A percentile compares a stretch with the other conserved stretches of the same genome.
phyloP scores from a whole-genome alignment of 2,888 invertebrate genomes.

The Endomychus coccineus region DNA sequence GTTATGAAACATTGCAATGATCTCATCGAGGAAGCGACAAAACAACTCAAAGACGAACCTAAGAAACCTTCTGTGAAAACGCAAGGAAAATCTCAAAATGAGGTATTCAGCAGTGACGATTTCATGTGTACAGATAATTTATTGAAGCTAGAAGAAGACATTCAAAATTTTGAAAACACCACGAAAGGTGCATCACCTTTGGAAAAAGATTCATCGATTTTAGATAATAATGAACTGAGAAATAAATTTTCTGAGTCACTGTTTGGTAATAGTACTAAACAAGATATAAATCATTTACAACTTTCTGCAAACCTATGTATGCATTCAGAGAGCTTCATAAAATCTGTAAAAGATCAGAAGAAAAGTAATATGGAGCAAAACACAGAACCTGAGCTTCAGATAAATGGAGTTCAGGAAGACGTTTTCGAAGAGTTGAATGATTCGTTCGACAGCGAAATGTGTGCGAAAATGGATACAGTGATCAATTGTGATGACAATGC shows the following conservation, averaged over 20 bases:
- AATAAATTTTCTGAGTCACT: too few relatives aligned
- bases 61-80: too few relatives aligned
- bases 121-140: constrained; percentile 15
- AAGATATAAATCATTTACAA: neutral
- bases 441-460: constrained; percentile 1
- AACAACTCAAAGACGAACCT: constrained; percentile 10
- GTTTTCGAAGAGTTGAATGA: neutral
- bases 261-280: too few relatives aligned
- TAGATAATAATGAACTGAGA: neutral
- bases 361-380: constrained; percentile 17
- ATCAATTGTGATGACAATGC: constrained; percentile 3
- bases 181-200: neutral
- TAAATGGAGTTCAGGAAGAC: constrained; percentile 4
- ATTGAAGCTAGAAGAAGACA: constrained; percentile 13
- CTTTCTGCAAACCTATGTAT: neutral
- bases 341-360: constrained; percentile 6
- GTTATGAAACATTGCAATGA: constrained; percentile 10
- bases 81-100: neutral
- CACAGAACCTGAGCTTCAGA: constrained; percentile 6
- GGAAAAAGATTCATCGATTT: neutral
- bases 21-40: constrained; percentile 7
- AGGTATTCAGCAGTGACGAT: constrained; percentile 4
- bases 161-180: constrained; percentile 2
- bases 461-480: too few relatives aligned
- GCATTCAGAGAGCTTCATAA: neutral